Conservation (phyloP, 2,888 invertebrate species). For the Agrotis exclamationis region DNA sequence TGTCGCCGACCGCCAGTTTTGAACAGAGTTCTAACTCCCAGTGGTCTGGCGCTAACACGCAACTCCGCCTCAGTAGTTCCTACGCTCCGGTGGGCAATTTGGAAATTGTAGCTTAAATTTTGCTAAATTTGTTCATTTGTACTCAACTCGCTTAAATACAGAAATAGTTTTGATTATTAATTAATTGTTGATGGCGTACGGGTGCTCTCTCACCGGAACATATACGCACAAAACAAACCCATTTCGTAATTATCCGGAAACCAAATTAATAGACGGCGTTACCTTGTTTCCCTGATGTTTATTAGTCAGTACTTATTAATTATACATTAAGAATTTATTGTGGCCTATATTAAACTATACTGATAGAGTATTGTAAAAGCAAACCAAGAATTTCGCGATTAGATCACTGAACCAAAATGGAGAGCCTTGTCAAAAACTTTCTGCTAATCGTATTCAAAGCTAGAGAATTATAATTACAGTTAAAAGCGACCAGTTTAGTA, state of each 20-base stretch:
- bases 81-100: constrained; percentile 83
- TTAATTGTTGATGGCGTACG: constrained; percentile 31
- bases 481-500: constrained; percentile 78
- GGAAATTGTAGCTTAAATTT: constrained; percentile 79
- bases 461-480: constrained; percentile 66
- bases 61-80: constrained; percentile 85
- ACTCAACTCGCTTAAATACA: constrained; percentile 52
- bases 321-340: not conserved
- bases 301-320: constrained; percentile 9
- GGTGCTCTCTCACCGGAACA: constrained; percentile 8
- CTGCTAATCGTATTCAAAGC: constrained; percentile 59
- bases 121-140: constrained; percentile 68
- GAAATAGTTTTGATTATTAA: constrained; percentile 53
- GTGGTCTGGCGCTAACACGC: constrained; percentile 84
- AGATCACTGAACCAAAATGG: constrained; percentile 39
- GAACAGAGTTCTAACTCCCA: constrained; percentile 79
- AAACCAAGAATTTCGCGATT: constrained; percentile 29
- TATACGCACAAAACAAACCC: not conserved
- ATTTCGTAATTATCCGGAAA: constrained; percentile 20
- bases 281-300: constrained; percentile 6
- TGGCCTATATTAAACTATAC: not conserved
- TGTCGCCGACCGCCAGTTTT: constrained; percentile 78
- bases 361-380: constrained; percentile 10
- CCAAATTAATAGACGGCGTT: constrained; percentile 2
- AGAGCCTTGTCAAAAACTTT: constrained; percentile 54